Conservation (phyloP, 1,140 invertebrate genomes). For the Ylistrum balloti region DNA sequence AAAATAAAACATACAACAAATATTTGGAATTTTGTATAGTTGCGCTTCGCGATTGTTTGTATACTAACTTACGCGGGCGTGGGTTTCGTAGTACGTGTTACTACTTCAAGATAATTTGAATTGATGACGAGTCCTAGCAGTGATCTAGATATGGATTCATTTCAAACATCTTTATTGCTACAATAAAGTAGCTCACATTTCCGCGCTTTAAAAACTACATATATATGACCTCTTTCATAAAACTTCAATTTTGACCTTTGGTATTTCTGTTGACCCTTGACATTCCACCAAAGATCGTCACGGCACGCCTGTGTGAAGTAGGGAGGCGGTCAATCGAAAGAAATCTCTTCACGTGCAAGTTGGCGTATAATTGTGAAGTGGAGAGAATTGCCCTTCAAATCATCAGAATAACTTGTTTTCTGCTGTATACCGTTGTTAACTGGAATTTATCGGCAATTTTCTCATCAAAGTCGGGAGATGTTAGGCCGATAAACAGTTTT, state of each 20-base stretch:
- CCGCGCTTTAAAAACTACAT: not conserved
- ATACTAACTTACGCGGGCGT: too few species aligned
- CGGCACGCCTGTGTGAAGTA: not conserved
- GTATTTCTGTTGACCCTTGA: not conserved
- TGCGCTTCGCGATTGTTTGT: too few species aligned
- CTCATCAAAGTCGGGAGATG: not conserved
- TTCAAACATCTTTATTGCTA: not conserved
- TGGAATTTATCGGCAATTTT: not conserved
- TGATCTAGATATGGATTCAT: not conserved
- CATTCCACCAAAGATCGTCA: slow-evolving; percentile 7
- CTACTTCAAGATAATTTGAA: too few species aligned
- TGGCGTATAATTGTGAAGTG: slow-evolving; percentile 1
- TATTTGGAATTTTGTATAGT: not conserved
- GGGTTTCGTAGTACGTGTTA: too few species aligned
- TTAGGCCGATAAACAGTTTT: not conserved
- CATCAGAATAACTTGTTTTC: not conserved
- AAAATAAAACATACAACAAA: not conserved
- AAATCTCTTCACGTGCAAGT: slow-evolving; percentile 33
- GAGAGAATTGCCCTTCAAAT: not conserved
- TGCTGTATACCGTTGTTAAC: not conserved
- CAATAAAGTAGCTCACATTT: not conserved
- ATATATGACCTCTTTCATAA: not conserved
- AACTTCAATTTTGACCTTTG: not conserved
- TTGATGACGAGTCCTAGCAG: too few species aligned
- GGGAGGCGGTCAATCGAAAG: slow-evolving; percentile 5